Evolutionary conservation across 2,113 vertebrate species (phyloP).

Genomic region (Spheniscus mendiculus): DNA sequence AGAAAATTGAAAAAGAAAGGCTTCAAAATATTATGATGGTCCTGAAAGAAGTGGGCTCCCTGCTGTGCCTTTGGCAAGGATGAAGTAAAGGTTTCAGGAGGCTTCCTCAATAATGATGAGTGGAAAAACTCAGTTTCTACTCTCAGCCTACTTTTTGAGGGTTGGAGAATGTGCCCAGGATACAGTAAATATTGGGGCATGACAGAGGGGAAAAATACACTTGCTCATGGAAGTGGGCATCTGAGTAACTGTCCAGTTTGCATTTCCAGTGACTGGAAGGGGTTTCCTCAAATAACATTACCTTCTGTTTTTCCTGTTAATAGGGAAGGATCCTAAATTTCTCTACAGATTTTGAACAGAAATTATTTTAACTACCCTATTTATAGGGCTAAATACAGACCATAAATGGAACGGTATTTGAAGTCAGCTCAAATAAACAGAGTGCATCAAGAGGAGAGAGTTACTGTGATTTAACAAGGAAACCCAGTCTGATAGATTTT

Average conservation of each 20-base stretch:
- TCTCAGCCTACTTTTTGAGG: background rate
- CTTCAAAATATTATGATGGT: background rate
- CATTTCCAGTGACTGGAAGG: background rate
- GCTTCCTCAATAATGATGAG: background rate
- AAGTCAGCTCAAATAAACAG: background rate
- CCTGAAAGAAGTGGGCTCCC: background rate
- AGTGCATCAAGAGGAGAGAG: background rate
- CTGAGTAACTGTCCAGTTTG: background rate
- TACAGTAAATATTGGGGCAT: background rate
- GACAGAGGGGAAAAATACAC: background rate
- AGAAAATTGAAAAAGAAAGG: background rate
- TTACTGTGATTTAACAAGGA: background rate
- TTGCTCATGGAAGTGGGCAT: background rate
- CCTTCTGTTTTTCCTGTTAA: background rate
- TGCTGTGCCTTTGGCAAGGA: background rate
- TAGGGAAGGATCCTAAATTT: background rate
- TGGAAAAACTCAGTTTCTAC: background rate
- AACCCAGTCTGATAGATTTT: background rate
- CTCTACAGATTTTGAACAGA: background rate
- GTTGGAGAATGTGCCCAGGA: background rate
- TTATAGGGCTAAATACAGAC: background rate
- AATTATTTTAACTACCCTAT: background rate
- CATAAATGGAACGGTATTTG: background rate
- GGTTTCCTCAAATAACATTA: background rate
- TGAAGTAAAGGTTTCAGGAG: background rate